Percentiles rank a stretch among this genome's conserved stretches.
Conservation (phyloP, 1,140 invertebrate species). For the Trichonephila clavata region DNA sequence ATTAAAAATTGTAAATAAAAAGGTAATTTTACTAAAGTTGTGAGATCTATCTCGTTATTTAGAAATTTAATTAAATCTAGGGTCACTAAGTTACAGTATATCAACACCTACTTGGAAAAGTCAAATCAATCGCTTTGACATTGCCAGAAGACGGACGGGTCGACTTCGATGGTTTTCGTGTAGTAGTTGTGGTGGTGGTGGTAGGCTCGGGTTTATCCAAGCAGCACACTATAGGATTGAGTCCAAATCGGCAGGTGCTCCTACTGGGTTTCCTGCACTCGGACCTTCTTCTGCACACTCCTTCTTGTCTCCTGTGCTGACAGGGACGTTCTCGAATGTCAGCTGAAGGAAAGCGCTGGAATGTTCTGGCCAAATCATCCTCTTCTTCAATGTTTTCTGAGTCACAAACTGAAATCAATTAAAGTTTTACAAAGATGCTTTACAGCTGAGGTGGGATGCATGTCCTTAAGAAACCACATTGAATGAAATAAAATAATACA, state of each 20-base stretch:
- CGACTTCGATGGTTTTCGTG: not conserved
- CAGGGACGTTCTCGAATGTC: constrained; percentile 1
- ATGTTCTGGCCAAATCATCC: not conserved
- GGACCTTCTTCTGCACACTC: constrained; percentile 43
- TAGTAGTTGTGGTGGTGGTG: constrained; percentile 12
- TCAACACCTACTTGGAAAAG: constrained; percentile 47
- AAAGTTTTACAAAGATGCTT: not conserved
- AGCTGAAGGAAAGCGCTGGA: not conserved
- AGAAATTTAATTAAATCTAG: no score
- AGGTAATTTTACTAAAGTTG: no score
- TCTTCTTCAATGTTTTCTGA: not conserved
- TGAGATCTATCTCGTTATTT: no score
- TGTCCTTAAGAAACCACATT: no score
- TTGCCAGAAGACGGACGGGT: not conserved
- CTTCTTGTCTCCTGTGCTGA: constrained; percentile 29
- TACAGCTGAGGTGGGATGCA: no score
- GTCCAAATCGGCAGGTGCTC: constrained; percentile 29
- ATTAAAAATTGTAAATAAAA: no score
- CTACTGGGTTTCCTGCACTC: constrained; percentile 58
- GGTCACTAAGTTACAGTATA: no score
- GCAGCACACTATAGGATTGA: constrained; percentile 61
- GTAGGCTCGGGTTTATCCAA: not conserved
- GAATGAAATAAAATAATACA: no score
- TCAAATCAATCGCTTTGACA: constrained; percentile 41
- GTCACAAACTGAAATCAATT: not conserved